phyloP scores from a whole-genome alignment of 2,113 vertebrate genomes.

The Chionis minor region DNA sequence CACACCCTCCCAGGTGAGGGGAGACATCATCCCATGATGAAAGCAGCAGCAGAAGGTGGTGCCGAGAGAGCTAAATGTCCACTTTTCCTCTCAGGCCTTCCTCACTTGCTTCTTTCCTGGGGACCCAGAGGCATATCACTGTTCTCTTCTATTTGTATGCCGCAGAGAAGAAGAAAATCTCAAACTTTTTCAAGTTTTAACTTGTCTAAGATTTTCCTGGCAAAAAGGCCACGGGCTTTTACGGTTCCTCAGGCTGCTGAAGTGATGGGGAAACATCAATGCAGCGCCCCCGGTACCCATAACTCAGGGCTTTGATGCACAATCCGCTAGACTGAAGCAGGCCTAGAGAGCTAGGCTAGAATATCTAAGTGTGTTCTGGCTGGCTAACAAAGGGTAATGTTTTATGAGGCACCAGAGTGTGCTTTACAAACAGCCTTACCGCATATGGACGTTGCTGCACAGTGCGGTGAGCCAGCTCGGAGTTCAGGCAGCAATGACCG shows the following conservation, averaged over 20 bases:
- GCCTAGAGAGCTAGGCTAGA: background rate
- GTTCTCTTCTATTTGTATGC: background rate
- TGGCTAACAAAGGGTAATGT: background rate
- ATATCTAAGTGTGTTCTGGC: background rate
- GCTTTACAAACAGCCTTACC: background rate
- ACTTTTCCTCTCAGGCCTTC: background rate
- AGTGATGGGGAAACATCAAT: background rate
- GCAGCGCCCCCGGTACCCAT: accelerated
- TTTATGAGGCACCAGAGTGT: background rate
- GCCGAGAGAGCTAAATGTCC: background rate
- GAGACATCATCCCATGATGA: background rate
- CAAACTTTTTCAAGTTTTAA: background rate
- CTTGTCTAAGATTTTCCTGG: background rate
- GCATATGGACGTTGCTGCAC: background rate
- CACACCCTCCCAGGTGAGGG: background rate
- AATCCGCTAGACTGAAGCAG: background rate
- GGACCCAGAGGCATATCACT: background rate
- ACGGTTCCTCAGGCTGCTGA: background rate
- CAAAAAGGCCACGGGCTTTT: background rate
- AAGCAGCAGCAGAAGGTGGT: background rate
- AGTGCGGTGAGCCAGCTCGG: background rate
- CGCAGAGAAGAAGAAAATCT: background rate
- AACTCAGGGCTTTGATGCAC: background rate
- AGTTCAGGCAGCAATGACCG: background rate
- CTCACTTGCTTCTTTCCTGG: background rate